Percentiles rank a stretch among this genome's conserved stretches.
Conservation (phyloP, 2,113 vertebrate genomes). For the Perca flavescens region DNA sequence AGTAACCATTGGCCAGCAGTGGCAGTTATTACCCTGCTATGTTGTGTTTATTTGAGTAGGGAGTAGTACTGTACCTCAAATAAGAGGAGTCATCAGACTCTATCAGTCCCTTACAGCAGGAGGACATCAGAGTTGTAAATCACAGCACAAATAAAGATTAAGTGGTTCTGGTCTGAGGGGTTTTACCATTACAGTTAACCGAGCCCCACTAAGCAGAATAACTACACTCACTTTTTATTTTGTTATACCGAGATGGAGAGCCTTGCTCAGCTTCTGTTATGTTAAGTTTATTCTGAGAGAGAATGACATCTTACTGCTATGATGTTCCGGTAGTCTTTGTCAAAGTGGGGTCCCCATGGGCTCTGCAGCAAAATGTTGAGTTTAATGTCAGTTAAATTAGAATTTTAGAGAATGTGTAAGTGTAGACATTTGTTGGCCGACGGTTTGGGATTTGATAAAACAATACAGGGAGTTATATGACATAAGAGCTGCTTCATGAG, state of each 20-base stretch:
- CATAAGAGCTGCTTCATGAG: constrained; percentile 10
- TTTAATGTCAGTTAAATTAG: constrained; percentile 9
- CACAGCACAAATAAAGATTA: constrained; percentile 22
- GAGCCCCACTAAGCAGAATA: constrained; percentile 20
- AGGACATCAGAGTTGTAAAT: constrained; percentile 3
- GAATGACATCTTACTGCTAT: constrained; percentile 21
- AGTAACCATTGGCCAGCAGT: constrained; percentile 7
- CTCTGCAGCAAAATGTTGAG: constrained; percentile 16
- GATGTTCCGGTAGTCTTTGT: constrained; percentile 10
- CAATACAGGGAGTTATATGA: background rate
- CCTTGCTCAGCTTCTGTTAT: constrained; percentile 18
- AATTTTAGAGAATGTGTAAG: background rate
- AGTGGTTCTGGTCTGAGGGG: constrained; percentile 16
- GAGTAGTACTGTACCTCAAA: background rate
- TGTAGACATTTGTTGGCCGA: background rate
- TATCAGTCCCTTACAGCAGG: constrained; percentile 18
- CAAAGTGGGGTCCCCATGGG: constrained; percentile 10
- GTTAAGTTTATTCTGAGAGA: constrained; percentile 20
- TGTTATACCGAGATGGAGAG: constrained; percentile 9
- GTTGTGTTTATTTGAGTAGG: constrained; percentile 1
- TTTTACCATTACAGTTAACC: constrained; percentile 19
- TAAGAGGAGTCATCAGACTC: constrained; percentile 1
- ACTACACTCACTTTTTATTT: constrained; percentile 22
- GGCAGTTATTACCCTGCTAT: background rate
- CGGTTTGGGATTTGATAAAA: constrained; percentile 1